These are phyloP conservation scores for Drosophila neoperkinsi DNA, from an alignment of 2,888 invertebrate genomes.

Conservation along the genomic window DNA sequence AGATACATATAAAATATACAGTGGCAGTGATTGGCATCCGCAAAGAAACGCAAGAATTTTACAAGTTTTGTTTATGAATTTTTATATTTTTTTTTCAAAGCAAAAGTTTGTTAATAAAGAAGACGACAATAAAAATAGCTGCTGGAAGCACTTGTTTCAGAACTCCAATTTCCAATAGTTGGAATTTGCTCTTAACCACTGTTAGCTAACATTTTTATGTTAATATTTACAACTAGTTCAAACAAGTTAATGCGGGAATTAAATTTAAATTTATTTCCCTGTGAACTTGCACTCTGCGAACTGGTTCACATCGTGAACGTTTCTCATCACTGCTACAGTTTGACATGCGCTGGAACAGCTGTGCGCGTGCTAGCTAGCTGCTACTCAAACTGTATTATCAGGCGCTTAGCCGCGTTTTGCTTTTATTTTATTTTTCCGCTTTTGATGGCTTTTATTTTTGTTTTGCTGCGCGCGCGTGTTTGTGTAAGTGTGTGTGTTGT, in stretches of 20 bases:
- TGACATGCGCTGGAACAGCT: neutral
- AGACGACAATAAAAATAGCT: too few species aligned
- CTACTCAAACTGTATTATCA: slow-evolving; percentile 67
- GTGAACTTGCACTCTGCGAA: slow-evolving; percentile 22
- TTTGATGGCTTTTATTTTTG: slow-evolving; percentile 29
- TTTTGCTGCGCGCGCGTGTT: slow-evolving; percentile 20
- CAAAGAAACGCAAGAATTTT: neutral
- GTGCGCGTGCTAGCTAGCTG: neutral
- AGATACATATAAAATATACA: neutral
- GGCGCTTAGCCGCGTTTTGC: slow-evolving; percentile 36
- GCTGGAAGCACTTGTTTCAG: too few species aligned
- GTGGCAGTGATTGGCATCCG: neutral
- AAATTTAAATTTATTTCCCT: too few species aligned
- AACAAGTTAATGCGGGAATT: neutral
- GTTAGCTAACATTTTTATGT: neutral
- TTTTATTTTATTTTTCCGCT: slow-evolving; percentile 11
- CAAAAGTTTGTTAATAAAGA: neutral
- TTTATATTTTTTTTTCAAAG: neutral
- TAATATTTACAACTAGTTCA: neutral
- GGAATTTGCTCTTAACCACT: too few species aligned
- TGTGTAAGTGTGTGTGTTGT: slow-evolving; percentile 35
- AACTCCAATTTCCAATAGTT: too few species aligned
- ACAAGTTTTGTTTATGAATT: neutral
- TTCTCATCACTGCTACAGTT: slow-evolving; percentile 39
- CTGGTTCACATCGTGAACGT: slow-evolving; percentile 33